Evolutionary conservation across 2,888 invertebrate species (phyloP).

Genomic region (Pollenia amentaria): DNA sequence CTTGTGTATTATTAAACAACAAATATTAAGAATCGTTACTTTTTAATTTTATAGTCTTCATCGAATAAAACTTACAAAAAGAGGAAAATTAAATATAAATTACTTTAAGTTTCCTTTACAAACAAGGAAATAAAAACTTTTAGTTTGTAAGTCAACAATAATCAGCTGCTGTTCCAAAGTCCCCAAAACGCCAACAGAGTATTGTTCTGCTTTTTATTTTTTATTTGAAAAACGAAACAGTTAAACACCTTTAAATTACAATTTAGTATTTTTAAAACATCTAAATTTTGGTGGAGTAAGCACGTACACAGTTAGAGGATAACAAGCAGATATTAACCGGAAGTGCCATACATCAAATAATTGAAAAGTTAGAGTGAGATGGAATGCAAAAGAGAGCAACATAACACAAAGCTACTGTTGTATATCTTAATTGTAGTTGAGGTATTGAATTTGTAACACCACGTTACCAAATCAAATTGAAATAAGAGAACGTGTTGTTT

Average conservation of each 20-base stretch:
- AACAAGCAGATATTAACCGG: constrained; percentile 24
- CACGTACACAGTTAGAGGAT: constrained; percentile 34
- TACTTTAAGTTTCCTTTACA: not conserved
- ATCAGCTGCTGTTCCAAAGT: constrained; percentile 20
- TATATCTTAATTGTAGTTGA: not conserved
- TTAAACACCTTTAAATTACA: constrained; percentile 13
- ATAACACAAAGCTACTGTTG: not conserved
- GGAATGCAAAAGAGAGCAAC: not conserved
- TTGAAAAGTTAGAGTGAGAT: too few species aligned
- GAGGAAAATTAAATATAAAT: constrained; percentile 13
- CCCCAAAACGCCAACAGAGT: constrained; percentile 4
- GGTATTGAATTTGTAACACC: constrained; percentile 26
- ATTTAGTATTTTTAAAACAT: not conserved
- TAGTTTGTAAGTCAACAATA: constrained; percentile 32
- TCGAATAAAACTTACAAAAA: not conserved
- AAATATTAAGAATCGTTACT: constrained; percentile 35
- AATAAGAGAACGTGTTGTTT: constrained; percentile 26
- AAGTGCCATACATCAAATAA: not conserved
- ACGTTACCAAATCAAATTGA: constrained; percentile 46
- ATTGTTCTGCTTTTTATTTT: not conserved
- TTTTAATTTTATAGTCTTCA: constrained; percentile 16
- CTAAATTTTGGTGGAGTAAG: constrained; percentile 3
- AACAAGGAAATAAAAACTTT: constrained; percentile 30
- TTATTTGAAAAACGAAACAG: not conserved
- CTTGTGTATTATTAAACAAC: not conserved